These are phyloP conservation scores for Varanus komodoensis DNA, from an alignment of 2,113 vertebrate genomes.

Conservation along the genomic window DNA sequence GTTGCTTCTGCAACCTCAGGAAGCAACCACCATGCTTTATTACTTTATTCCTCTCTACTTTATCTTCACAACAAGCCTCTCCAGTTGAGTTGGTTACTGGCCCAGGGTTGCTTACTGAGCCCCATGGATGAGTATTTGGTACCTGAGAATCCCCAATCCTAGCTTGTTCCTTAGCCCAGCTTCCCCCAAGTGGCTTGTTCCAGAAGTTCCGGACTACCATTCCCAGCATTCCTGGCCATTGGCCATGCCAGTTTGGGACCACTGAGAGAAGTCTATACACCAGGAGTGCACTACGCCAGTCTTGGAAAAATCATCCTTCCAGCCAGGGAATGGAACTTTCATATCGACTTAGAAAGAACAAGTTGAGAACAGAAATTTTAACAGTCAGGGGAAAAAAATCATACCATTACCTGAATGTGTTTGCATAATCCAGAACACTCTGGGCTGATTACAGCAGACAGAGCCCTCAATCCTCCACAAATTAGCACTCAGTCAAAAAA, in stretches of 20 bases:
- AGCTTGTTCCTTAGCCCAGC: background rate
- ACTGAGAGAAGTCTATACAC: background rate
- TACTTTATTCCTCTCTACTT: no score
- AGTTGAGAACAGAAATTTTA: slow-evolving; percentile 4
- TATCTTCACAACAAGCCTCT: no score
- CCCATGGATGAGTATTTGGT: background rate
- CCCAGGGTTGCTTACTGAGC: background rate
- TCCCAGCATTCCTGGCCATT: background rate
- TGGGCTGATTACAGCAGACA: slow-evolving; percentile 12
- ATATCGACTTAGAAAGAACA: background rate
- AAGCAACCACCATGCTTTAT: background rate
- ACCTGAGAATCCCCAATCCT: background rate
- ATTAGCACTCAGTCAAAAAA: slow-evolving; percentile 20
- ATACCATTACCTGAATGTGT: background rate
- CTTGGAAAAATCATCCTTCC: background rate
- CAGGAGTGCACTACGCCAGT: background rate
- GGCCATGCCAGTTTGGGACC: background rate
- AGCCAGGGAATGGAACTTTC: background rate
- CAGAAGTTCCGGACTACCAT: background rate
- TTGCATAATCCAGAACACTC: slow-evolving; percentile 21
- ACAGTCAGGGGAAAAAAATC: background rate
- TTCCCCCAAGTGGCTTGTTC: background rate
- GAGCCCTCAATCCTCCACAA: slow-evolving; percentile 19
- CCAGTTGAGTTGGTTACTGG: background rate
- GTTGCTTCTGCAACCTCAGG: no score